These are phyloP conservation scores for Antheraea assamensis DNA, from an alignment of 2,888 invertebrate genomes.

Conservation along the genomic window DNA sequence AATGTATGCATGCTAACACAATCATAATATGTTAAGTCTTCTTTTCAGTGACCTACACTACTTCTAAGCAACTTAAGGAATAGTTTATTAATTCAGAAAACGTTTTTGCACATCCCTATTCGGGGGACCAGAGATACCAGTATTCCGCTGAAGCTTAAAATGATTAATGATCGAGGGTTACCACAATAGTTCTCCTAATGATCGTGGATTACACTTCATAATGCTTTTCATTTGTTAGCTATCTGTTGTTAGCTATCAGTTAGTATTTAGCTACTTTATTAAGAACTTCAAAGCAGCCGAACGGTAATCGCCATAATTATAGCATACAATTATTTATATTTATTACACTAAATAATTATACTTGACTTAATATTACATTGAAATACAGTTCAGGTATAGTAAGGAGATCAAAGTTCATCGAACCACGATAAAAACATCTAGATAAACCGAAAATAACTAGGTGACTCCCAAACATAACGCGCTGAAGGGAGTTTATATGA, in stretches of 20 bases:
- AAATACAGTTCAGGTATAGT: neutral
- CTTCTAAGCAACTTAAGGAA: neutral
- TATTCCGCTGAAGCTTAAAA: neutral
- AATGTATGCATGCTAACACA: neutral
- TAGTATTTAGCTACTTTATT: conserved; percentile 6
- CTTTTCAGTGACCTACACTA: neutral
- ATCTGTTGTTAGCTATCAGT: neutral
- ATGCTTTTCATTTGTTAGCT: conserved; percentile 1
- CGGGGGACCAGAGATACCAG: neutral
- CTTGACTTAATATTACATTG: neutral
- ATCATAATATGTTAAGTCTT: neutral
- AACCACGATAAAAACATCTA: neutral
- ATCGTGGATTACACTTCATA: conserved; percentile 10
- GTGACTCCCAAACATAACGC: too few relatives aligned
- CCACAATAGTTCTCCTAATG: conserved; percentile 8
- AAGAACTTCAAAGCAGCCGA: neutral
- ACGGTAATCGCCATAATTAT: neutral
- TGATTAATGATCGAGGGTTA: conserved; percentile 11
- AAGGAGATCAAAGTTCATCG: neutral
- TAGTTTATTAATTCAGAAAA: neutral
- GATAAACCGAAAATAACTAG: too few relatives aligned
- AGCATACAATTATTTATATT: neutral
- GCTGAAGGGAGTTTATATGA: too few relatives aligned
- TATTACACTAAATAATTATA: neutral
- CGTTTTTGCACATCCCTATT: neutral